Evolutionary conservation across 2,797 vertebrate species (phyloP).

Genomic region (Valencia hispanica): DNA sequence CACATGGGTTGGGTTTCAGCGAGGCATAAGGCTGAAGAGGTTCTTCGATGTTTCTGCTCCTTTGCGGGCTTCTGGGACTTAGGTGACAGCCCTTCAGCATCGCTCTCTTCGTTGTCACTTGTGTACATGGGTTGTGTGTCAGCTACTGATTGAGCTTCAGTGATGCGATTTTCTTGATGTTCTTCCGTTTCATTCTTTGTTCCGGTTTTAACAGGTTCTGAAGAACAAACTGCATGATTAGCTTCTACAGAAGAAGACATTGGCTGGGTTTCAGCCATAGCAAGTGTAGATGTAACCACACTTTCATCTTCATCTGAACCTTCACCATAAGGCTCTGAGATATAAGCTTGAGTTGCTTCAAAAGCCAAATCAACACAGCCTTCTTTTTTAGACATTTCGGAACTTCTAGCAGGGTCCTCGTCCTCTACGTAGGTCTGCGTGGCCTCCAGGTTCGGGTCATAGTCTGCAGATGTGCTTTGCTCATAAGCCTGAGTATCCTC

Average conservation of each 20-base stretch:
- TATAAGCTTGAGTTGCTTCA: conserved; percentile 75
- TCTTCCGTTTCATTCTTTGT: conserved; percentile 20
- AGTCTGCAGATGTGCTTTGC: conserved; percentile 13
- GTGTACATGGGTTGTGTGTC: conserved; percentile 57
- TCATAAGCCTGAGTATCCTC: conserved; percentile 60
- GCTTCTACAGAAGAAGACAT: conserved; percentile 33
- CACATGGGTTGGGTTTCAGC: conserved; percentile 48
- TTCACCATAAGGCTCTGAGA: conserved; percentile 26
- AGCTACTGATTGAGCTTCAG: conserved; percentile 15
- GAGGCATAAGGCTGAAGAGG: neutral
- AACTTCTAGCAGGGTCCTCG: conserved; percentile 13
- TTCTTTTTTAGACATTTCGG: conserved; percentile 20
- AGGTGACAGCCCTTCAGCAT: conserved; percentile 20
- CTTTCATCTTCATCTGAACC: conserved; percentile 56
- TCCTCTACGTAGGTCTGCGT: conserved; percentile 56
- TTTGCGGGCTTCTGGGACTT: conserved; percentile 8
- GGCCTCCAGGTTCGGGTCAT: conserved; percentile 52
- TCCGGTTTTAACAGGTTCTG: conserved; percentile 4
- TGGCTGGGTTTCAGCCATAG: conserved; percentile 64
- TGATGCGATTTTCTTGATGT: conserved; percentile 9
- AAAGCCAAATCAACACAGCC: conserved; percentile 52
- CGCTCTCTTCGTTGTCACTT: conserved; percentile 47
- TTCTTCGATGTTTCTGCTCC: conserved; percentile 23
- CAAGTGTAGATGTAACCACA: conserved; percentile 20
- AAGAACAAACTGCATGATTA: conserved; percentile 16